These are phyloP conservation scores for Anarsia innoxiella DNA, from an alignment of 2,888 invertebrate species.

Conservation along the genomic window DNA sequence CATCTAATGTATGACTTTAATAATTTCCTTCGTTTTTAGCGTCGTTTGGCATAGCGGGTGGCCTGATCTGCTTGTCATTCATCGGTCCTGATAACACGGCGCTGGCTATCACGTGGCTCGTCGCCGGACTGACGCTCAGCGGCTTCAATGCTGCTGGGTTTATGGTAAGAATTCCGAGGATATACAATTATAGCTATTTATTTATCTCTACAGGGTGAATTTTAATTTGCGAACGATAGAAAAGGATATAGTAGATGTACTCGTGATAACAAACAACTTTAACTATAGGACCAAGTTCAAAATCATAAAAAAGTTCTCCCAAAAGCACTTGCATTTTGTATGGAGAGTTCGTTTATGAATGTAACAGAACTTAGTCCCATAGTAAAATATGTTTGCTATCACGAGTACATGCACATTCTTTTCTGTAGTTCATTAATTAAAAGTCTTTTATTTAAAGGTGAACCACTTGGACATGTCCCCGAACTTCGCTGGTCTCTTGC, in stretches of 20 bases:
- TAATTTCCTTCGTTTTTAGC: not conserved
- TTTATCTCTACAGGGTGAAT: too few species aligned
- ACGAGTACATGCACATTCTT: not conserved
- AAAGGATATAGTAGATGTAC: too few species aligned
- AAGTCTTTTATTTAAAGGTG: conserved; percentile 48
- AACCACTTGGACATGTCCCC: conserved; percentile 89
- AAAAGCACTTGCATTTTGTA: too few species aligned
- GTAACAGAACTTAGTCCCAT: too few species aligned
- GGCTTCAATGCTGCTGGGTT: conserved; percentile 82
- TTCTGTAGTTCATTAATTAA: not conserved
- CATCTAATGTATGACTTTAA: not conserved
- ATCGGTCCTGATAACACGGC: conserved; percentile 41
- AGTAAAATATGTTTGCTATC: not conserved
- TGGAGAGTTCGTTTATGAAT: too few species aligned
- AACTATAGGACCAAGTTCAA: too few species aligned
- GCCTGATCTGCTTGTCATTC: conserved; percentile 76
- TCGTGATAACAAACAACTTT: too few species aligned
- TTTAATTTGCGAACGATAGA: too few species aligned
- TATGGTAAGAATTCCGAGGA: conserved; percentile 62
- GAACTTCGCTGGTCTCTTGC: conserved; percentile 85
- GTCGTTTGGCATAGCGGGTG: conserved; percentile 74
- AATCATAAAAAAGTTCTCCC: too few species aligned
- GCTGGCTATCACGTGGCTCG: conserved; percentile 75
- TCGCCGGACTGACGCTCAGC: conserved; percentile 76
- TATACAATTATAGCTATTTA: too few species aligned